Percentiles rank a stretch among this genome's conserved stretches.
These are phyloP conservation scores for Dryobates pubescens DNA, from an alignment of 2,797 vertebrate genomes.

Conservation along the genomic window DNA sequence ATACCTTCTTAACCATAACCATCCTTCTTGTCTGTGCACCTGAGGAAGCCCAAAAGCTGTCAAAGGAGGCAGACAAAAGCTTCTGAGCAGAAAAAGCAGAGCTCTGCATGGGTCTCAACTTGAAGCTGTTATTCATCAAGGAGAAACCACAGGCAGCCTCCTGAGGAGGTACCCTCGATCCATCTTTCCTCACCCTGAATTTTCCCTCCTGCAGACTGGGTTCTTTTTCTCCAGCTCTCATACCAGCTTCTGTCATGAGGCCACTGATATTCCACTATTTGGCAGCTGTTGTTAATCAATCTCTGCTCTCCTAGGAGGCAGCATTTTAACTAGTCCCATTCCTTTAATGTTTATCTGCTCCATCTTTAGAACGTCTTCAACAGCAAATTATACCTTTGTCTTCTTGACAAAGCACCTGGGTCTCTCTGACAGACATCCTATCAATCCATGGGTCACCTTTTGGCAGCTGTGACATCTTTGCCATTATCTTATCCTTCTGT, in stretches of 20 bases:
- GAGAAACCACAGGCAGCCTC: not conserved
- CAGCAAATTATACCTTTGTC: rapidly evolving
- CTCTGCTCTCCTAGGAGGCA: rapidly evolving
- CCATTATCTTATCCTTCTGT: not conserved
- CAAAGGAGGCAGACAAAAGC: not conserved
- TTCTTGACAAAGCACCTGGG: not conserved
- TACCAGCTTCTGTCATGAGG: not conserved
- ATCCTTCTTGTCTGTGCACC: rapidly evolving
- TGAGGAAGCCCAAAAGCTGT: not conserved
- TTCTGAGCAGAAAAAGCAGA: not conserved
- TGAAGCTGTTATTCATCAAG: not conserved
- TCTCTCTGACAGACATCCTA: rapidly evolving
- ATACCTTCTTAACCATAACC: not conserved
- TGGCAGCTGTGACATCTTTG: not conserved
- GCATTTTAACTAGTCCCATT: not conserved
- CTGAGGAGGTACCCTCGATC: not conserved
- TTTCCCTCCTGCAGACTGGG: not conserved
- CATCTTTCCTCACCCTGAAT: not conserved
- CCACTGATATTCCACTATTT: not conserved
- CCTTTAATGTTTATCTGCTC: not conserved
- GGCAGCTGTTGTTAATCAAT: not conserved
- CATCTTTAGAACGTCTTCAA: not conserved
- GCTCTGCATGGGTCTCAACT: not conserved
- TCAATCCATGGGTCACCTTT: not conserved
- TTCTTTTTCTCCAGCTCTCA: not conserved